Conservation (phyloP, 2,888 invertebrate genomes). For the Bugulina stolonifera region DNA sequence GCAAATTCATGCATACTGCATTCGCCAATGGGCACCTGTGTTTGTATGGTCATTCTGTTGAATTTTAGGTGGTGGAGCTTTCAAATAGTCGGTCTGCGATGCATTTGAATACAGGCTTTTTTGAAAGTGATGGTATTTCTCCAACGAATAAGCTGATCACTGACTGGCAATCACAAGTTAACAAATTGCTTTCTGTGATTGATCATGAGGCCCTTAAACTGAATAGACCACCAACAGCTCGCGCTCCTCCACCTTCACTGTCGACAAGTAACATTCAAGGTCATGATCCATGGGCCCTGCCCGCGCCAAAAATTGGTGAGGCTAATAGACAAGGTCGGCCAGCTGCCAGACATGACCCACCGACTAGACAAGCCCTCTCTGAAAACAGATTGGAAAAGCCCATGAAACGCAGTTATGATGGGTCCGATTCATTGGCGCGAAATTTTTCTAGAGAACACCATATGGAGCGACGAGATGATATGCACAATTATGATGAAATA, state of each 20-base stretch:
- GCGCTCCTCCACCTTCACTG: background rate
- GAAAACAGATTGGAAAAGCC: background rate
- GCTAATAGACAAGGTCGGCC: no score
- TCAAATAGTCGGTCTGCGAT: background rate
- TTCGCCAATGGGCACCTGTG: no score
- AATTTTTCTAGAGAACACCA: no score
- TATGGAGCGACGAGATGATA: no score
- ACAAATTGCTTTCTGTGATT: background rate
- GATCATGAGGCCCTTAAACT: background rate
- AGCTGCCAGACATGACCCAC: background rate
- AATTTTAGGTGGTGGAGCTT: conserved; percentile 4
- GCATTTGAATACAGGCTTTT: conserved; percentile 7
- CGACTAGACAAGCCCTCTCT: background rate
- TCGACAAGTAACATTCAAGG: no score
- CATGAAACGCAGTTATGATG: background rate
- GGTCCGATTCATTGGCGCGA: background rate
- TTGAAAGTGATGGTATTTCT: conserved; percentile 25
- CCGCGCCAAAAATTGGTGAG: background rate
- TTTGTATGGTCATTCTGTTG: no score
- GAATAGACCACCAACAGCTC: background rate
- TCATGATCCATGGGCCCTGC: conserved; percentile 13
- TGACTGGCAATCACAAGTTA: background rate
- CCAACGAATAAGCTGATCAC: background rate
- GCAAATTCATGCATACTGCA: no score
- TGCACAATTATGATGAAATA: no score